Conservation (phyloP, 35 echinoderm and acorn worm genomes). For the Heliocidaris erythrogramma region DNA sequence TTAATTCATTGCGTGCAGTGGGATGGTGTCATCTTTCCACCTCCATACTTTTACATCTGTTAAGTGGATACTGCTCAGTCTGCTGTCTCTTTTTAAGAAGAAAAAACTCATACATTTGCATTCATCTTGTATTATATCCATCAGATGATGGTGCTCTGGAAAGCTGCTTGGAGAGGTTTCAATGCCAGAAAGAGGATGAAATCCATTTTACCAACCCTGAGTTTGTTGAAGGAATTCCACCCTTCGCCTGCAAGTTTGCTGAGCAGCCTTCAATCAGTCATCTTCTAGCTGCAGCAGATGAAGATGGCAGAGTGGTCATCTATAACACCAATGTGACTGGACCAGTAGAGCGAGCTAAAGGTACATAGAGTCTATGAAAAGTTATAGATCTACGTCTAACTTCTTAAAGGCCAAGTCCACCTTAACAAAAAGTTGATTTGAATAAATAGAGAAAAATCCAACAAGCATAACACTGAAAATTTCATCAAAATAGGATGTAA, state of each 20-base stretch:
- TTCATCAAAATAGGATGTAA: too few relatives aligned
- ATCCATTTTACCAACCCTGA: conserved; percentile 59
- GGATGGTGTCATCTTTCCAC: too few relatives aligned
- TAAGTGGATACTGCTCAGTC: too few relatives aligned
- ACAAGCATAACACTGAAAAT: too few relatives aligned
- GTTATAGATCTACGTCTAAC: too few relatives aligned
- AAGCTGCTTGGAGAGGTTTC: conserved; percentile 44
- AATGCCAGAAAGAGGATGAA: conserved; percentile 60
- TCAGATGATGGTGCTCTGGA: background rate
- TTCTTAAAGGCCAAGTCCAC: too few relatives aligned
- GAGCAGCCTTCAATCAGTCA: conserved; percentile 45
- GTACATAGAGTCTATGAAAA: background rate
- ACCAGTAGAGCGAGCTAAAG: background rate
- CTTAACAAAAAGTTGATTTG: too few relatives aligned
- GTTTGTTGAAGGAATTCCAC: conserved; percentile 72
- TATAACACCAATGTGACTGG: conserved; percentile 66
- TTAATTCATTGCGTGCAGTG: too few relatives aligned
- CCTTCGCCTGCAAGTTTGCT: conserved; percentile 79
- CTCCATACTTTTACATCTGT: too few relatives aligned
- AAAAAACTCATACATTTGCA: too few relatives aligned
- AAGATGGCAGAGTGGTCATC: conserved; percentile 85
- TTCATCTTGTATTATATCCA: background rate
- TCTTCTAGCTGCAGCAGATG: conserved; percentile 88
- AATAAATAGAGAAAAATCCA: too few relatives aligned
- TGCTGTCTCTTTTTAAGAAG: too few relatives aligned